phyloP scores from a whole-genome alignment of 2,113 vertebrate genomes.

The Prionailurus viverrinus region DNA sequence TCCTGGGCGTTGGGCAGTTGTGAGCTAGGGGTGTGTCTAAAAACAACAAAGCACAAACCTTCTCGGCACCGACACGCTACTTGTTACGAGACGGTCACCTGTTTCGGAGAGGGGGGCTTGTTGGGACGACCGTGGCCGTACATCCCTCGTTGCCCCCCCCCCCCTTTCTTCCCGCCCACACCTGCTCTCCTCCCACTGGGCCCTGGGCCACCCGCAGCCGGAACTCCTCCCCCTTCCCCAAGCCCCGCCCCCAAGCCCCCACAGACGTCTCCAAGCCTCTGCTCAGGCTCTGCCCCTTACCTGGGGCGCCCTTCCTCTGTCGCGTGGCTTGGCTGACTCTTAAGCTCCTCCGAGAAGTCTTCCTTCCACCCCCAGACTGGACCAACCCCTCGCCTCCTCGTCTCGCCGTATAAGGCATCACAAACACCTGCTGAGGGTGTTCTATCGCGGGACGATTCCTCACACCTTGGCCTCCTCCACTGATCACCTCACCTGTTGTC shows the following conservation, averaged over 20 bases:
- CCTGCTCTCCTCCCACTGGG: accelerated
- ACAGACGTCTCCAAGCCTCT: not conserved
- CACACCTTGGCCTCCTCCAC: not conserved
- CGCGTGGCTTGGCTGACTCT: not conserved
- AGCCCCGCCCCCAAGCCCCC: not conserved
- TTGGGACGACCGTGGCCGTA: no score
- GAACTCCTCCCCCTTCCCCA: not conserved
- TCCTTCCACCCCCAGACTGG: accelerated
- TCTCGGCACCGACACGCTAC: not conserved
- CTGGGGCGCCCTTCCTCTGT: not conserved
- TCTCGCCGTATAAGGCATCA: not conserved
- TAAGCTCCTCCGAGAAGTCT: not conserved
- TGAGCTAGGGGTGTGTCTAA: not conserved
- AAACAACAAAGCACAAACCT: not conserved
- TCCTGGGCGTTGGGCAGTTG: accelerated
- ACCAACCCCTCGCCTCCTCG: not conserved
- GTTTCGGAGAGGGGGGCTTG: no score
- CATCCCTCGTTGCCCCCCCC: not conserved
- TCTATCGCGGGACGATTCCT: not conserved
- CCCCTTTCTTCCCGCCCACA: not conserved
- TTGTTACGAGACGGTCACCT: not conserved
- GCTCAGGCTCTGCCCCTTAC: no score
- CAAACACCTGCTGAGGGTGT: not conserved
- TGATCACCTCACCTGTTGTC: not conserved
- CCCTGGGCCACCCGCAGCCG: accelerated